phyloP scores from a whole-genome alignment of 1,140 invertebrate genomes.

The Monomorium pharaonis region DNA sequence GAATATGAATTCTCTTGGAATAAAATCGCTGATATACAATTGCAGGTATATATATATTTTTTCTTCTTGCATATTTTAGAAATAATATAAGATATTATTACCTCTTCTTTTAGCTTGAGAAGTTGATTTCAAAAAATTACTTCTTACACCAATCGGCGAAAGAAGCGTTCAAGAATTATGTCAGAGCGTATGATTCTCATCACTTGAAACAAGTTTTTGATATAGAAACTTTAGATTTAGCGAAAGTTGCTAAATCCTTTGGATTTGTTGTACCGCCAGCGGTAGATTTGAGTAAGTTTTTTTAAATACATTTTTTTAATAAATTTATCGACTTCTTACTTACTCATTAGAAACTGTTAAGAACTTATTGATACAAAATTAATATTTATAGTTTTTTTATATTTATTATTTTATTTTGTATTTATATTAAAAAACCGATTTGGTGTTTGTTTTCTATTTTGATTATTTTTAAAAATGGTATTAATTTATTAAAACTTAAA shows the following conservation, averaged over 20 bases:
- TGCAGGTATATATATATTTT: constrained; percentile 89
- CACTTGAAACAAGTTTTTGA: constrained; percentile 98
- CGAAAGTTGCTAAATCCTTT: constrained; percentile 96
- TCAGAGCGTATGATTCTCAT: constrained; percentile 98
- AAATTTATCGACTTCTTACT: too few relatives aligned
- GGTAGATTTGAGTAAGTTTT: constrained; percentile 93
- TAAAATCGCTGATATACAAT: constrained; percentile 98
- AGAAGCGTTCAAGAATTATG: constrained; percentile 98
- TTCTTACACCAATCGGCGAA: constrained; percentile 97
- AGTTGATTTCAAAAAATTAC: constrained; percentile 97
- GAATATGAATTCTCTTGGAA: constrained; percentile 99
- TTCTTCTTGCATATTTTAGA: neutral
- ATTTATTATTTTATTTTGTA: neutral
- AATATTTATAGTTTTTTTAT: neutral
- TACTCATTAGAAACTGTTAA: neutral
- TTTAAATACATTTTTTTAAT: neutral
- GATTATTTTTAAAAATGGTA: neutral
- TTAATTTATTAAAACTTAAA: neutral
- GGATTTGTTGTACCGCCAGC: constrained; percentile 97
- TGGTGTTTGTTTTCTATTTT: neutral
- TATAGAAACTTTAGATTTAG: constrained; percentile 95
- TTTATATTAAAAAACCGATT: neutral
- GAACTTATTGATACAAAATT: neutral
- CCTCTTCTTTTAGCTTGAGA: constrained; percentile 92
- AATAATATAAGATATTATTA: neutral